Evolutionary conservation across 2,797 vertebrate genomes (phyloP).

Genomic region (Neomorphus geoffroyi): DNA sequence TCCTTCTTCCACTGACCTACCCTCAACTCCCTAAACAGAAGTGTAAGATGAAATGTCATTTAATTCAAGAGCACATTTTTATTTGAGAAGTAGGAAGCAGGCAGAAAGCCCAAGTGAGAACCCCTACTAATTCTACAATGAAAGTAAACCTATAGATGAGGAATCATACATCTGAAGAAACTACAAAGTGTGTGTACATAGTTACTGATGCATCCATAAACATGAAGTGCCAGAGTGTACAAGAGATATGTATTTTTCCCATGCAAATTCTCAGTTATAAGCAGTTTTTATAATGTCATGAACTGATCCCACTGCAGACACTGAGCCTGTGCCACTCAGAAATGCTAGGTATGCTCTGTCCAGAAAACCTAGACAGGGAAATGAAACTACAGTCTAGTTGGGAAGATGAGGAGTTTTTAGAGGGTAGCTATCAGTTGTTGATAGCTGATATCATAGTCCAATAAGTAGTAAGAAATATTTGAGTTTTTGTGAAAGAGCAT

Average conservation of each 20-base stretch:
- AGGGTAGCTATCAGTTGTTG: background rate
- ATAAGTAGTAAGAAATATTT: background rate
- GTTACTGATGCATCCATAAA: background rate
- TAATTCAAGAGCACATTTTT: background rate
- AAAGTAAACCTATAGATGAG: background rate
- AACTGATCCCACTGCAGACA: background rate
- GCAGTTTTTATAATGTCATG: background rate
- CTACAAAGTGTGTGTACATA: rapidly evolving
- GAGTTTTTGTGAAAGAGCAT: background rate
- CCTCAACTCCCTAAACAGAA: background rate
- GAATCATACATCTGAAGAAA: background rate
- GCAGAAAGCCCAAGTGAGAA: background rate
- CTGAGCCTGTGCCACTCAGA: background rate
- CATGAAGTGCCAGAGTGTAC: background rate
- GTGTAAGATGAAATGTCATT: background rate
- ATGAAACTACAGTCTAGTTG: background rate
- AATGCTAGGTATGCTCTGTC: background rate
- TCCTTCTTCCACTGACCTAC: background rate
- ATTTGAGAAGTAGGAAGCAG: background rate
- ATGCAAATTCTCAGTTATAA: background rate
- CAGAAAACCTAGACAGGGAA: background rate
- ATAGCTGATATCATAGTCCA: background rate
- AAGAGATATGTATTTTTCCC: background rate
- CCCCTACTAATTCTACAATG: background rate
- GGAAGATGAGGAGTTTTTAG: rapidly evolving